Evolutionary conservation across 2,888 invertebrate genomes (phyloP), one percentile per base, ranked within the genome.

Genomic region (Gryllus longicercus): DNA sequence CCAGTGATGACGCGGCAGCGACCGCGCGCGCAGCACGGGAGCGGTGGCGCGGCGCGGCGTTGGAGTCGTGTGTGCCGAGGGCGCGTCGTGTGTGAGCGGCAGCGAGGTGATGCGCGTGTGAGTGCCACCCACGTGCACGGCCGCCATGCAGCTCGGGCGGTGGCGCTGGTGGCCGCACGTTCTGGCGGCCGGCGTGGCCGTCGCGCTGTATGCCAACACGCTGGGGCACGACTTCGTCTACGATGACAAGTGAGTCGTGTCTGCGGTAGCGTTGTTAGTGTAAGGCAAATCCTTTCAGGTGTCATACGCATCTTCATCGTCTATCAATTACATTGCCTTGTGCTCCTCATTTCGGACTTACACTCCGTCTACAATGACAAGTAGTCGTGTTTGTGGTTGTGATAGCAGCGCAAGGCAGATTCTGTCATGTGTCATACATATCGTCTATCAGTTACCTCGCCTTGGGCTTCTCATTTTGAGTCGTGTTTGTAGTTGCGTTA

Each of bases 281-380:
- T 21, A 51, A 16, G 63, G 63, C 18, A 16, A 16, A 14, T 51
- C 2, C 16, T 11, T 51, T 51, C 16, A 63, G 3, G 63, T 16
- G 63, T 38, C 0, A 4, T 2, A 25, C 25, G 3, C 25, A 25
- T 25, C 25, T 25, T 25, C 25, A 25, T 25, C 25, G 25, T 25
- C 25, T 25, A 25, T 25, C 25, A 25, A 3, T 25, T 25, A 25
- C 25, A 3, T 25, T 2, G 25, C 2, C 25, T 25, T 25, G 25
- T 25, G 25, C 25, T 3, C 25, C 25, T 8, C 8, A 38, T 38
- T 38, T 8, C 5, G 38, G 38, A 38, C 38, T 38, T 8, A 38
- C 38, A 88, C 82, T 89, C 89, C 84, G 89, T 89, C 81, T 89
- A 89, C 85, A 89, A 89, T 85, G 89, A 89, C 86, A 89, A 88